Conservation (phyloP, 2,888 invertebrate genomes). For the Chloroclysta siterata region DNA sequence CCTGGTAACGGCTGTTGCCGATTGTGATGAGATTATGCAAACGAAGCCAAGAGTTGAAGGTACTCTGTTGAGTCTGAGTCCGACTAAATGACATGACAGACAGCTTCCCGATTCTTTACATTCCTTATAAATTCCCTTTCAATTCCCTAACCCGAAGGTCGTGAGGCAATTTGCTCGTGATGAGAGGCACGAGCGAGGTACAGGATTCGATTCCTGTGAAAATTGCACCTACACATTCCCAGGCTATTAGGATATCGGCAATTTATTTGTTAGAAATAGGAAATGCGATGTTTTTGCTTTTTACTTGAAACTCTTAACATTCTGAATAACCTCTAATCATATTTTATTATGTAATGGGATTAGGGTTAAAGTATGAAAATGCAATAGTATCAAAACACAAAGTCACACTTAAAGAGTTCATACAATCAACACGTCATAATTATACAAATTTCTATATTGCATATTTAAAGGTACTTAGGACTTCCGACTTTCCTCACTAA, state of each 20-base stretch:
- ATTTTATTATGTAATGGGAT: neutral
- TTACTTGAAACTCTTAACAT: neutral
- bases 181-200: conserved; percentile 62
- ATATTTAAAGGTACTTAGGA: neutral
- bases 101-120: conserved; percentile 25
- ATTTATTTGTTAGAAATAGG: conserved; percentile 26
- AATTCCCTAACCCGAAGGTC: conserved; percentile 36
- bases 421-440: no score
- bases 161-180: conserved; percentile 68
- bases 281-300: conserved; percentile 10
- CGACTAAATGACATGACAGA: neutral
- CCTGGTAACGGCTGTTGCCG: no score
- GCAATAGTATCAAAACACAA: no score
- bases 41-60: neutral
- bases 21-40: neutral
- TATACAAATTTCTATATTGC: neutral
- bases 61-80: no score
- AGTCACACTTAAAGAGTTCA: no score
- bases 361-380: no score
- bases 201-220: conserved; percentile 60
- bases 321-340: neutral
- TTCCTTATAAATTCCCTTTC: conserved; percentile 41
- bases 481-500: conserved; percentile 2
- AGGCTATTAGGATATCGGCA: conserved; percentile 30
- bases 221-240: conserved; percentile 47